Evolutionary conservation across 2,113 vertebrate species (phyloP), one percentile per base, ranked within the genome.

Genomic region (Athene noctua): DNA sequence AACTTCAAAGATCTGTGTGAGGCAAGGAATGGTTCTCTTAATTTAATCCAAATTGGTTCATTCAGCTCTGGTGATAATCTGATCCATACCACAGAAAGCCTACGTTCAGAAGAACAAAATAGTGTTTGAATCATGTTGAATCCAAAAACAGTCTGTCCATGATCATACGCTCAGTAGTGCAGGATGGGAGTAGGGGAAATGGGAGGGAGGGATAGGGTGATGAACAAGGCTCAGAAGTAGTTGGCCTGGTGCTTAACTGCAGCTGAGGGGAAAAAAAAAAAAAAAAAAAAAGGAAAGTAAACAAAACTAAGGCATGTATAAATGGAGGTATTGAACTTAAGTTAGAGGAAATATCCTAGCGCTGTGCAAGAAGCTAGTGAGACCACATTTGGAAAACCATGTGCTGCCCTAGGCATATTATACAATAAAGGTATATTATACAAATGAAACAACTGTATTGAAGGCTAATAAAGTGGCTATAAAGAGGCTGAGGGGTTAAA

Each of bases 1-100:
- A 88, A 95, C 97, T 95, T 97, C 95, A 97, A 81, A 93, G 44
- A 84, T 84, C 80, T 80, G 73, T 89, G 86, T 95, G 88, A 95
- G 81, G 62, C 84, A 91, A 92, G 66, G 89, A 89, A 95, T 82
- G 44, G 59, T 81, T 75, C 66, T 85, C 32, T 91, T 92, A 96
- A 95, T 93, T 88, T 94, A 96, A 95, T 94, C 84, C 86, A 92
- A 97, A 95, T 89, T 94, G 89, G 66, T 94, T 92, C 78, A 51
- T 70, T 94, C 18, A 1, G 20, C 42, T 95, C 80, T 95, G 75
- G 84, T 82, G 91, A 91, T 95, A 97, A 97, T 96, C 94, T 94
- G 88, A 91, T 92, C 96, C 95, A 97, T 96, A 96, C 85, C 63
- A 71, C 62, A 51, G 65, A 40, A 78, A 95, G 52, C 71, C 81